phyloP scores from a whole-genome alignment of 2,888 invertebrate species.

The Sabatieria punctata region DNA sequence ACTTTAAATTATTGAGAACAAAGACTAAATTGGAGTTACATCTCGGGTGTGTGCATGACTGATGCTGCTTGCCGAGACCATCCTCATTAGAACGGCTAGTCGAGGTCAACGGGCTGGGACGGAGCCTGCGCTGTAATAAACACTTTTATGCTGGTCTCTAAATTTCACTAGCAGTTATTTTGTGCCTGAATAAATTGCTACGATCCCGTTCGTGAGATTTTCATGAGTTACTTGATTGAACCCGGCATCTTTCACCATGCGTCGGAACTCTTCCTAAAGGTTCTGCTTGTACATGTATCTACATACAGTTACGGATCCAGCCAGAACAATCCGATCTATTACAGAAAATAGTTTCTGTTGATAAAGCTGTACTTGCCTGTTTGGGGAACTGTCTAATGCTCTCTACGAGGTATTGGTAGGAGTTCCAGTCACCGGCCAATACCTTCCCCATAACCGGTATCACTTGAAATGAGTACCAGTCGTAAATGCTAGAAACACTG shows the following conservation, averaged over 20 bases:
- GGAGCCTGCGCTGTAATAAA: no score
- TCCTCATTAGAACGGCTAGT: no score
- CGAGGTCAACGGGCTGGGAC: no score
- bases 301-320: no score
- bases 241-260: conserved; percentile 72
- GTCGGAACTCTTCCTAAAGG: conserved; percentile 56
- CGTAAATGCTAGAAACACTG: conserved; percentile 52
- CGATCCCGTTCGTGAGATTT: conserved; percentile 74
- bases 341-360: conserved; percentile 2
- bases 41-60: no score
- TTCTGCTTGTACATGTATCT: background rate
- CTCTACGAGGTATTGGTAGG: conserved; percentile 94
- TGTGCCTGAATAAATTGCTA: conserved; percentile 86
- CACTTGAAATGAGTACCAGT: conserved; percentile 89
- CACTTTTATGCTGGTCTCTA: no score
- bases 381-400: conserved; percentile 89
- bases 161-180: no score
- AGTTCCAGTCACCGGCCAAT: conserved; percentile 77
- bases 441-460: conserved; percentile 90
- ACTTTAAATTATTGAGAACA: no score
- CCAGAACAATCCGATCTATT: no score
- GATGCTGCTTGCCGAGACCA: no score
- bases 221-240: conserved; percentile 70
- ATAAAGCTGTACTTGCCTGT: conserved; percentile 45
- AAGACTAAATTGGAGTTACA: no score